Evolutionary conservation across 1,140 invertebrate genomes (phyloP).

Genomic region (Cyclina sinensis): DNA sequence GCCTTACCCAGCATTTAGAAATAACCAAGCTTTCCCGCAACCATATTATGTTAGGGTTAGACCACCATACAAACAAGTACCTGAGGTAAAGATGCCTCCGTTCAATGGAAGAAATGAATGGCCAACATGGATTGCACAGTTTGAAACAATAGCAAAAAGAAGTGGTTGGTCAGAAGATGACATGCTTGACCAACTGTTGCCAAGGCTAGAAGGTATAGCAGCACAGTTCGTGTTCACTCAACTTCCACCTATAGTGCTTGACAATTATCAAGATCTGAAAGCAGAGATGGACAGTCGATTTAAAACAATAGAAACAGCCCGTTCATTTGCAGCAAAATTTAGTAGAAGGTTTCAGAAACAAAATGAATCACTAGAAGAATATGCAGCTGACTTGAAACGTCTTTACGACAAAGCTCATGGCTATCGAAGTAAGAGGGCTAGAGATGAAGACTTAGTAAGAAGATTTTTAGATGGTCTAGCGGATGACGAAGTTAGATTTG

Average conservation of each 20-base stretch:
- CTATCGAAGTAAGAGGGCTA: constrained; percentile 34
- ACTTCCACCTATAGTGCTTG: constrained; percentile 7
- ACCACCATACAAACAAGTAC: too few relatives aligned
- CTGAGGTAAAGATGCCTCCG: constrained; percentile 54
- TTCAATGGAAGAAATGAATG: constrained; percentile 61
- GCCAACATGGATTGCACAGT: constrained; percentile 64
- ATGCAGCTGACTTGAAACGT: constrained; percentile 61
- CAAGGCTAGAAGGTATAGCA: constrained; percentile 58
- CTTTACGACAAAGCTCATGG: constrained; percentile 57
- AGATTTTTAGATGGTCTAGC: constrained; percentile 52
- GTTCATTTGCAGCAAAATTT: constrained; percentile 52
- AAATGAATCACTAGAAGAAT: constrained; percentile 59
- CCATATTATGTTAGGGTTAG: too few relatives aligned
- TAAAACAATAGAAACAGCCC: constrained; percentile 56
- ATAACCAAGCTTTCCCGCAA: too few relatives aligned
- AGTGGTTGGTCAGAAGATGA: too few relatives aligned
- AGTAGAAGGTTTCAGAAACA: constrained; percentile 3
- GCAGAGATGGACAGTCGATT: constrained; percentile 60
- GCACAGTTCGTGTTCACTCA: constrained; percentile 66
- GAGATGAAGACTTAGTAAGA: constrained; percentile 58
- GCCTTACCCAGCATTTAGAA: too few relatives aligned
- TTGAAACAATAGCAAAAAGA: constrained; percentile 59
- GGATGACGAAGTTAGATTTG: constrained; percentile 41
- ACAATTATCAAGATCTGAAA: too few relatives aligned
- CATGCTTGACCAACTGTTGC: constrained; percentile 61